Evolutionary conservation across 1,140 invertebrate species (phyloP).

Genomic region (Eriosoma lanigerum): DNA sequence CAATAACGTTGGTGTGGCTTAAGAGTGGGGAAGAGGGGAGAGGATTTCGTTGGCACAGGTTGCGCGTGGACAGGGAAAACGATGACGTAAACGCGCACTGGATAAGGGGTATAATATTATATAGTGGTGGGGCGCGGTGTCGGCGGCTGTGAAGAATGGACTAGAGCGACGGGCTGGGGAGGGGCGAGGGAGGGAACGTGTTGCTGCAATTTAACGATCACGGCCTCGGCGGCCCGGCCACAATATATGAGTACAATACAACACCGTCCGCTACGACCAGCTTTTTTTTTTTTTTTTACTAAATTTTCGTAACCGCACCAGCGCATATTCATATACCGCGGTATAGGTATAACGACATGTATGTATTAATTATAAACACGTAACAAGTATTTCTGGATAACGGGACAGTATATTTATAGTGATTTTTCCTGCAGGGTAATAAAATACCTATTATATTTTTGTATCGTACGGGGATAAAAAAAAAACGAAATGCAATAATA

Average conservation of each 20-base stretch:
- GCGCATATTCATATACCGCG: neutral
- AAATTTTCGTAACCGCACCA: no score
- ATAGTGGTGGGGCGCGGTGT: neutral
- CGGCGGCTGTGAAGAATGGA: neutral
- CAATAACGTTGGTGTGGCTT: neutral
- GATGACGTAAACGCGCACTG: constrained; percentile 16
- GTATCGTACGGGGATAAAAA: no score
- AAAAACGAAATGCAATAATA: no score
- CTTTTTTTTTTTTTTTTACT: neutral
- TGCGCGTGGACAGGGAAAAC: neutral
- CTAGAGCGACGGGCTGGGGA: neutral
- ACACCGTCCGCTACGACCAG: neutral
- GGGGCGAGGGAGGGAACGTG: neutral
- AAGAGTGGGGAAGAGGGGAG: neutral
- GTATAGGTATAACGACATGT: neutral
- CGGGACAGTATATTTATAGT: no score
- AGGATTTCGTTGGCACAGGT: neutral
- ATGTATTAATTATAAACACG: neutral
- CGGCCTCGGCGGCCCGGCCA: neutral
- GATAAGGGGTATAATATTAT: neutral
- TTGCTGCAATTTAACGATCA: constrained; percentile 31
- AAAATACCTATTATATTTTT: no score
- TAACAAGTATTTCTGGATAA: no score
- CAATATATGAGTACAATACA: neutral
- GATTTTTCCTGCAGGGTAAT: no score